These are phyloP conservation scores for Leptopilina drosophilae DNA, from an alignment of 2,888 invertebrate species.

Conservation along the genomic window DNA sequence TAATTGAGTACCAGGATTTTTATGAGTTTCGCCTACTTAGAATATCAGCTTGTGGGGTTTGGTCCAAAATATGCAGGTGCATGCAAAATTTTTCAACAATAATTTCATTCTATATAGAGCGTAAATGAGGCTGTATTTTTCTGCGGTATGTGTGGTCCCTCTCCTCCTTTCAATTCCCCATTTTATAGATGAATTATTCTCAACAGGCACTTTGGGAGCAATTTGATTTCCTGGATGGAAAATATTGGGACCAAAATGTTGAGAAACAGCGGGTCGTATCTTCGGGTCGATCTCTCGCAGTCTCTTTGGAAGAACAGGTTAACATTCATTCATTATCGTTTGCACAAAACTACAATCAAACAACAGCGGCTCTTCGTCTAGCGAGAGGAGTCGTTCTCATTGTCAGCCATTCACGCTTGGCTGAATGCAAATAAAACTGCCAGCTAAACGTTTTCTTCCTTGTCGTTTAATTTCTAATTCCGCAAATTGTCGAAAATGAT, in stretches of 20 bases:
- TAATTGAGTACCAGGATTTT: conserved; percentile 38
- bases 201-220: too few species aligned
- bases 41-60: conserved; percentile 33
- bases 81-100: conserved; percentile 9
- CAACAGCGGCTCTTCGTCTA: conserved; percentile 22
- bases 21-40: conserved; percentile 34
- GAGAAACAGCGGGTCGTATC: conserved; percentile 8
- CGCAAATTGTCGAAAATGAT: background rate
- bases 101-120: background rate
- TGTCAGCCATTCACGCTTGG: conserved; percentile 16
- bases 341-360: background rate
- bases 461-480: too few species aligned
- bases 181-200: too few species aligned
- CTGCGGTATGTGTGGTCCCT: conserved; percentile 9
- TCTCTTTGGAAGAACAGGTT: conserved; percentile 28
- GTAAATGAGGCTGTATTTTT: background rate
- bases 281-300: background rate
- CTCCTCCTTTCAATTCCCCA: background rate
- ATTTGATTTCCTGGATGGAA: background rate
- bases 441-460: too few species aligned
- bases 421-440: conserved; percentile 36
- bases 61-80: conserved; percentile 16
- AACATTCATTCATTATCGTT: conserved; percentile 48
- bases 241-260: background rate
- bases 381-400: background rate